phyloP scores from a whole-genome alignment of 53 echinoderm and acorn worm species.

The Holothuria scabra region DNA sequence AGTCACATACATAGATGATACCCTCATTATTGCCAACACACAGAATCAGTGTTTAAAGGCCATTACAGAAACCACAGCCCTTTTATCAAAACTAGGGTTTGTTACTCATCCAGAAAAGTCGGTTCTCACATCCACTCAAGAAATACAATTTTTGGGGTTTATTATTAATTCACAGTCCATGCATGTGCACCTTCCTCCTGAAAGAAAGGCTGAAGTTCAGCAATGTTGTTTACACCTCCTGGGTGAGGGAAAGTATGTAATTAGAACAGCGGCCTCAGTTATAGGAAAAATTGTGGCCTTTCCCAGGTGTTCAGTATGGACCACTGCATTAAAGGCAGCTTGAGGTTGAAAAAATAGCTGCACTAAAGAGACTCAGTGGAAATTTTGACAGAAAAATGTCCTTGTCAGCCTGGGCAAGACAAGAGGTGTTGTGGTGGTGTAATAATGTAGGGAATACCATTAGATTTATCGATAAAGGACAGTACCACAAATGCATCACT shows the following conservation, averaged over 20 bases:
- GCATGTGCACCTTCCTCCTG: neutral
- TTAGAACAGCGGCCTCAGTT: conserved; percentile 15
- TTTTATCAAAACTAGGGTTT: conserved; percentile 39
- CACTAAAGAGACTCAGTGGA: conserved; percentile 37
- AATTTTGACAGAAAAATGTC: conserved; percentile 57
- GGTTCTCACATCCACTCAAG: conserved; percentile 25
- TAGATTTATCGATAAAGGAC: neutral
- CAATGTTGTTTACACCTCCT: conserved; percentile 17
- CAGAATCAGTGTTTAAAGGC: neutral
- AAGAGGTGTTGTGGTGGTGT: neutral
- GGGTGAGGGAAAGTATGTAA: neutral
- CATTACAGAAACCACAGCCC: conserved; percentile 26
- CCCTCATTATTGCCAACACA: conserved; percentile 19
- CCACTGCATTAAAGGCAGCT: conserved; percentile 45
- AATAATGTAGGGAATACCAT: neutral
- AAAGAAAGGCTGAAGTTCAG: conserved; percentile 21
- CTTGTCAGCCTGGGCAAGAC: neutral
- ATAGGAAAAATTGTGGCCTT: conserved; percentile 48
- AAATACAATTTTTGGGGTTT: conserved; percentile 23
- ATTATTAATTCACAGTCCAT: conserved; percentile 12
- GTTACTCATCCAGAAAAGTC: conserved; percentile 49
- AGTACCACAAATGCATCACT: neutral
- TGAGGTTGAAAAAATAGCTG: conserved; percentile 55
- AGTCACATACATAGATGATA: conserved; percentile 63
- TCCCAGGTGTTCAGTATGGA: conserved; percentile 50